Conservation (phyloP, 2,888 invertebrate genomes). For the Mimachlamys varia region DNA sequence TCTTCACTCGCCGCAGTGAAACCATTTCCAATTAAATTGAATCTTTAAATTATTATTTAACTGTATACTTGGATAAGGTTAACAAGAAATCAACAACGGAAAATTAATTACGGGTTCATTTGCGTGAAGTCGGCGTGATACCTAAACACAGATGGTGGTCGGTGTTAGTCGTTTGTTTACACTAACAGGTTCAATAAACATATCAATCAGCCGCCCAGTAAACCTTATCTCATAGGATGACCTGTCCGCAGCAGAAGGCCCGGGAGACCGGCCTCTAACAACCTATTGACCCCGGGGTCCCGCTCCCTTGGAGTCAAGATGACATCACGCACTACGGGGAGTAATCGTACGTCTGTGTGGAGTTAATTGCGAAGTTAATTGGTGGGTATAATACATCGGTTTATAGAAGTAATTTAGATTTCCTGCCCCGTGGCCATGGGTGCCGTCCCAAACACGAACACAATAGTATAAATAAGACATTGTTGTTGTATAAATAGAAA, state of each 20-base stretch:
- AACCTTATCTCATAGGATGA: background rate
- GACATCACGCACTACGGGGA: background rate
- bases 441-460: constrained; percentile 6
- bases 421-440: constrained; percentile 28
- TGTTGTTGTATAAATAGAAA: constrained; percentile 30
- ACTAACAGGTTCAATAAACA: background rate
- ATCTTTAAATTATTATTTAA: too few species aligned
- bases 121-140: background rate
- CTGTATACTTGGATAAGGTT: background rate
- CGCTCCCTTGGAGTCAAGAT: background rate
- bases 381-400: background rate
- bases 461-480: constrained; percentile 28
- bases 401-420: constrained; percentile 5
- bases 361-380: constrained; percentile 20
- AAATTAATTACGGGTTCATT: constrained; percentile 3
- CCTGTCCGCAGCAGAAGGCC: background rate
- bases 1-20: too few species aligned
- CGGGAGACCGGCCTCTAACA: background rate
- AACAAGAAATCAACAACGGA: background rate
- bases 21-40: too few species aligned
- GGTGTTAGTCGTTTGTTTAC: background rate
- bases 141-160: background rate
- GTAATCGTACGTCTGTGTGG: background rate
- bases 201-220: background rate
- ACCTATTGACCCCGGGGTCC: background rate